Conservation (phyloP, 1,140 invertebrate genomes). For the Panulirus ornatus region DNA sequence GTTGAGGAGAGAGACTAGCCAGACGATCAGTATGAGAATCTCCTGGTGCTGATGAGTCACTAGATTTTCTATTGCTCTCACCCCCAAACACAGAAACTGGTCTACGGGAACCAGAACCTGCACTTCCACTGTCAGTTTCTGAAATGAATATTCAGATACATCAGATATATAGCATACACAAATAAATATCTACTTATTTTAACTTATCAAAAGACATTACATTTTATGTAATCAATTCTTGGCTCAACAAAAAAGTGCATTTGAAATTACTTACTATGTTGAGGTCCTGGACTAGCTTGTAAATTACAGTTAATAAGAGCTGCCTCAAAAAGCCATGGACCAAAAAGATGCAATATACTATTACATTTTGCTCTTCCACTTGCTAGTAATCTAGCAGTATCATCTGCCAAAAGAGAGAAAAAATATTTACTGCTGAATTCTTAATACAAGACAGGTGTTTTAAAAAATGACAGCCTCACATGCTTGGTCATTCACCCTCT, state of each 20-base stretch:
- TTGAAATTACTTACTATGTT: constrained; percentile 72
- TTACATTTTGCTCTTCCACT: constrained; percentile 89
- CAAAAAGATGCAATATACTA: constrained; percentile 96
- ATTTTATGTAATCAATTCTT: too few species aligned
- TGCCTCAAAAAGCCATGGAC: constrained; percentile 97
- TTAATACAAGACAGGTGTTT: too few species aligned
- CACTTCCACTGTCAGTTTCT: constrained; percentile 51
- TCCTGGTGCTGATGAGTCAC: constrained; percentile 46
- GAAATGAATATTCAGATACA: background rate
- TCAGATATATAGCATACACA: background rate
- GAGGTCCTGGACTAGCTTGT: constrained; percentile 79
- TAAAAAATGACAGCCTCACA: too few species aligned
- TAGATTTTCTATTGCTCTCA: constrained; percentile 55
- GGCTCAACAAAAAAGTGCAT: too few species aligned
- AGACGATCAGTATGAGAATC: constrained; percentile 71
- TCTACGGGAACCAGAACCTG: constrained; percentile 26
- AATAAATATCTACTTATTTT: too few species aligned
- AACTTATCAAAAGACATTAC: too few species aligned
- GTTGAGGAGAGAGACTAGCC: constrained; percentile 75
- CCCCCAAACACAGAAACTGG: constrained; percentile 70
- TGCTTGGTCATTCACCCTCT: too few species aligned
- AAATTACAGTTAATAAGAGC: constrained; percentile 86
- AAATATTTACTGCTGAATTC: too few species aligned
- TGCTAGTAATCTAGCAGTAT: constrained; percentile 36
- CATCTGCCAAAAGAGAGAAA: constrained; percentile 27